Base-by-base conservation (phyloP, 2,797 vertebrate species). In the Amblyraja radiata region DNA sequence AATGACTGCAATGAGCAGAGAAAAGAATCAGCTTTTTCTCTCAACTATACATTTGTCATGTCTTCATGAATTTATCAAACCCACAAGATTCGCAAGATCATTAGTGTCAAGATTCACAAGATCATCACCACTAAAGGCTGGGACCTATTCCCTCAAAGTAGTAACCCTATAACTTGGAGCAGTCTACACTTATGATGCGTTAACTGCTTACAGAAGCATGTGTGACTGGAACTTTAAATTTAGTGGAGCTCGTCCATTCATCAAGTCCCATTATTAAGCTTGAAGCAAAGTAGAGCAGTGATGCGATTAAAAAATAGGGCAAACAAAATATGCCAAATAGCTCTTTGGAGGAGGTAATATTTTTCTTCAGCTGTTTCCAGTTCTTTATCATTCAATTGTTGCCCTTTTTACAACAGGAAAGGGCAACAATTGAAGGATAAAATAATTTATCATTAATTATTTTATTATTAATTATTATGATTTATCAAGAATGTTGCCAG, bases 321-420 rank as follows among this genome's bases (percentile, higher is more conserved):
- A 95, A 95, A 96, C 95, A 96, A 95, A 96, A 95, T 94, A 77
- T 93, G 46, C 94, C 95, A 97, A 96, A 97, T 97, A 97, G 95
- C 95, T 95, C 95, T 95, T 83, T 94, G 93, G 78, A 93, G 94
- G 94, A 94, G 95, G 95, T 94, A 95, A 95, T 83, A 0, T 96
- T 96, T 97, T 96, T 95, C 96, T 95, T 95, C 94, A 95, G 95
- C 96, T 96, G 97, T 96, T 96, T 97, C 95, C 94, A 95, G 95
- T 95, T 95, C 96, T 96, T 97, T 98, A 97, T 98, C 96, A 95
- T 95, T 95, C 97, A 96, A 98, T 98, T 97, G 97, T 97, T 96
- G 96, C 95, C 96, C 97, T 96, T 97, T 97, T 94, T 96, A 54
- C 46, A 54, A 6, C 46, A 54, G 46, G 46, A 6, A 54, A 54